A percentile compares a stretch with the other conserved stretches of the same genome.
Conservation (phyloP, 2,888 invertebrate species). For the Ornithoptera priamus region DNA sequence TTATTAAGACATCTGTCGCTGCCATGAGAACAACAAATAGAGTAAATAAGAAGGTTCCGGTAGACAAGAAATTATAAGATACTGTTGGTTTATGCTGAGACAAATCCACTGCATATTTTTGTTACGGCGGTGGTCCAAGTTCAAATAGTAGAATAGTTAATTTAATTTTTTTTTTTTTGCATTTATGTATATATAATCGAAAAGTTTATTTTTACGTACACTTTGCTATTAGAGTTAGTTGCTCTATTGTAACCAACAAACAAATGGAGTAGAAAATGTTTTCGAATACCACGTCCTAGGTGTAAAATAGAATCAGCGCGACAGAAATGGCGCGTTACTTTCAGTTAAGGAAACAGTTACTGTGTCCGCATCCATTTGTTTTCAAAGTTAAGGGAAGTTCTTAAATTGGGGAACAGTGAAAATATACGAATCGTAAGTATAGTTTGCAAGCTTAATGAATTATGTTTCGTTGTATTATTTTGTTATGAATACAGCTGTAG, state of each 20-base stretch:
- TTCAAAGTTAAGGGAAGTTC: conserved; percentile 4
- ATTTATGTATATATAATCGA: too few relatives aligned
- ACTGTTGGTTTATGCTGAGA: too few relatives aligned
- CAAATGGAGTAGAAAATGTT: conserved; percentile 7
- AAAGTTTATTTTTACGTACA: background rate
- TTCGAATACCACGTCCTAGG: conserved; percentile 50
- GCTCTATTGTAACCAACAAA: conserved; percentile 2
- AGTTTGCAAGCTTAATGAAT: conserved; percentile 1
- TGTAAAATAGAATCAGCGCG: conserved; percentile 64
- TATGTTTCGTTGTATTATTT: background rate
- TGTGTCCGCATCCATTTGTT: conserved; percentile 22
- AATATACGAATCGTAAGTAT: conserved; percentile 15
- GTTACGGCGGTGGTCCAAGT: too few relatives aligned
- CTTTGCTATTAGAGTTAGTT: background rate
- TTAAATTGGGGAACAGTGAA: conserved; percentile 30
- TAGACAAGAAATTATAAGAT: too few relatives aligned
- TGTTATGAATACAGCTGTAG: background rate
- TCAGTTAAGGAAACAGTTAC: conserved; percentile 47
- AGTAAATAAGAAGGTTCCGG: too few relatives aligned
- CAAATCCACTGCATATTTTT: too few relatives aligned
- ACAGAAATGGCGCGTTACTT: conserved; percentile 68
- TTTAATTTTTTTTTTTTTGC: too few relatives aligned
- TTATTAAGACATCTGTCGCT: too few relatives aligned
- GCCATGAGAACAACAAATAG: too few relatives aligned
- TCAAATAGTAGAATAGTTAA: too few relatives aligned